A percentile compares a stretch with the other conserved stretches of the same genome.
Conservation (phyloP, 2,888 invertebrate species). For the Netelia melanura region DNA sequence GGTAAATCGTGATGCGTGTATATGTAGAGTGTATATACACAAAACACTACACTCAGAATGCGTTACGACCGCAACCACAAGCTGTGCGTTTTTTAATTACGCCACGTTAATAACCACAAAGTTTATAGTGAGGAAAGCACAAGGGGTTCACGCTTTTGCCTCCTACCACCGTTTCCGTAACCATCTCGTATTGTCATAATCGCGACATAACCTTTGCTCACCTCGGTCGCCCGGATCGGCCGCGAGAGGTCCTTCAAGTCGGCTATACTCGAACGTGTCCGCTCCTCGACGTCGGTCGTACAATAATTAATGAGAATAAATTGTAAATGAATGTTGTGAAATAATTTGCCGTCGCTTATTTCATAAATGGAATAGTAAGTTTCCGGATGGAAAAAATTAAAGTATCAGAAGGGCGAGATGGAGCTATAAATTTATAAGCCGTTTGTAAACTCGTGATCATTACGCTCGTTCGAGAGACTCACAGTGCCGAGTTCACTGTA, state of each 20-base stretch:
- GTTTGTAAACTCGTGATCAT: conserved; percentile 57
- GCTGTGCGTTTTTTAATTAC: conserved; percentile 72
- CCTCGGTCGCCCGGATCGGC: conserved; percentile 13
- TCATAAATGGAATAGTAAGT: conserved; percentile 47
- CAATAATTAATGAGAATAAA: no score
- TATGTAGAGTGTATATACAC: conserved; percentile 35
- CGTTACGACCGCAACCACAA: conserved; percentile 69
- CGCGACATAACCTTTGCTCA: conserved; percentile 40
- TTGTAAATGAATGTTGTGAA: no score
- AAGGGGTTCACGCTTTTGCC: conserved; percentile 14
- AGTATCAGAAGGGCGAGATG: background rate
- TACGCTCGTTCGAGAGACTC: conserved; percentile 14
- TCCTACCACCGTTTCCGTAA: conserved; percentile 2
- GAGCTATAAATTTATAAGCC: conserved; percentile 58
- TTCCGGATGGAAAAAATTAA: conserved; percentile 5
- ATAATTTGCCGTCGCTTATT: background rate
- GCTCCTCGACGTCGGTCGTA: no score
- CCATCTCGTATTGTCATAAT: conserved; percentile 21
- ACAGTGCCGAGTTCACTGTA: conserved; percentile 28
- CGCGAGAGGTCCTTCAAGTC: no score
- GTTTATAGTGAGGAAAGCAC: conserved; percentile 33
- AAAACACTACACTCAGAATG: conserved; percentile 68
- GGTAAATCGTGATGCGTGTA: conserved; percentile 55
- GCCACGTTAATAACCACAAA: conserved; percentile 65
- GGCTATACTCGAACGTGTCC: no score